Evolutionary conservation across 2,888 invertebrate species (phyloP).

Genomic region (Oeneis ivallda): DNA sequence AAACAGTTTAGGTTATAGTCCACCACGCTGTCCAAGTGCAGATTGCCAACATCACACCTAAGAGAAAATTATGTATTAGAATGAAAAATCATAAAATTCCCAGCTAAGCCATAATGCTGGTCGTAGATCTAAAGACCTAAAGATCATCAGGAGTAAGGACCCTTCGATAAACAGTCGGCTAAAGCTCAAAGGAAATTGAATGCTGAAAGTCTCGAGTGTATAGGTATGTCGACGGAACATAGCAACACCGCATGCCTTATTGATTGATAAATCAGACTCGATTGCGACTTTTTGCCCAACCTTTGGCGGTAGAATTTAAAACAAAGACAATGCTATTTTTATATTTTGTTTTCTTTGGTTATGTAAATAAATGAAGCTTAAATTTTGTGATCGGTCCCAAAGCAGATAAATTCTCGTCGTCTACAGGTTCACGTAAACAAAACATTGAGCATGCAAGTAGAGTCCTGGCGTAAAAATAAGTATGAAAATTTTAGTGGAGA

Average conservation of each 20-base stretch:
- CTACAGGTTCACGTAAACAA: too few species aligned
- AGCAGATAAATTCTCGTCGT: too few species aligned
- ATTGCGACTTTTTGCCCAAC: slow-evolving; percentile 5
- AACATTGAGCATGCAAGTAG: too few species aligned
- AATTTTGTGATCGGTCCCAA: not conserved
- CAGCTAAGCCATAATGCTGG: not conserved
- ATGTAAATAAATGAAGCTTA: not conserved
- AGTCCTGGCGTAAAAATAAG: too few species aligned
- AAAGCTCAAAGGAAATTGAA: not conserved
- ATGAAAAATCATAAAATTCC: not conserved
- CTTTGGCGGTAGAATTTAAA: slow-evolving; percentile 7
- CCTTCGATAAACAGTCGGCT: slow-evolving; percentile 5
- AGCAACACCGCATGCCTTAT: slow-evolving; percentile 41
- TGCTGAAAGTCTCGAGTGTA: not conserved
- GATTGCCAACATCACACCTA: too few species aligned
- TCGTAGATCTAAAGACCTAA: not conserved
- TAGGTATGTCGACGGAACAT: slow-evolving; percentile 24
- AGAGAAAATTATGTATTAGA: too few species aligned
- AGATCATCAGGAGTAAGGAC: slow-evolving; percentile 3
- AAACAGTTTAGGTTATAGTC: too few species aligned
- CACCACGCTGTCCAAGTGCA: too few species aligned
- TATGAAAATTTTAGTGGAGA: too few species aligned
- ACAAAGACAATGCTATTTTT: slow-evolving; percentile 10
- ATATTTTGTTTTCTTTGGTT: slow-evolving; percentile 4
- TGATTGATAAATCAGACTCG: slow-evolving; percentile 55